These are phyloP conservation scores for Muntiacus muntjak DNA, from an alignment of 2,113 vertebrate genomes.

Conservation along the genomic window DNA sequence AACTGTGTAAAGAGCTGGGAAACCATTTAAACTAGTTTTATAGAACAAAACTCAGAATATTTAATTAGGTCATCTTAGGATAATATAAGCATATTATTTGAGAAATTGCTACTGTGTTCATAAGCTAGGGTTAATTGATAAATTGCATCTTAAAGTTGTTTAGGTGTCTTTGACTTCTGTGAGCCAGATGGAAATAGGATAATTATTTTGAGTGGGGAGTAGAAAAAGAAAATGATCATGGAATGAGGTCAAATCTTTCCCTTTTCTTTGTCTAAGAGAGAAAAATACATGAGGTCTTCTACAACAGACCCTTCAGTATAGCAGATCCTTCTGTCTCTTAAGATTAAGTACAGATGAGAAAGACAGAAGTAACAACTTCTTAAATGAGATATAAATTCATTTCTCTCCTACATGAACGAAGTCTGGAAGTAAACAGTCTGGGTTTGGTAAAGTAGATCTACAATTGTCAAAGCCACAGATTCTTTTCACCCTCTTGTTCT, in stretches of 20 bases:
- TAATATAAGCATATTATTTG: background rate
- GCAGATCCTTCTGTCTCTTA: background rate
- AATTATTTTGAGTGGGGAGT: background rate
- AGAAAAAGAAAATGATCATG: background rate
- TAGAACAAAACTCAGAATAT: conserved; percentile 14
- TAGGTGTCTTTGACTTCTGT: background rate
- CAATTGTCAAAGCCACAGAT: background rate
- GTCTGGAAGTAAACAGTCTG: background rate
- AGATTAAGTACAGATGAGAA: background rate
- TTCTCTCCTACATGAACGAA: background rate
- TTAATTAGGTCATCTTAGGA: background rate
- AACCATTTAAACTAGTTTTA: conserved; percentile 28
- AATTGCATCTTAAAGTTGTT: background rate
- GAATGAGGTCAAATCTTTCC: background rate
- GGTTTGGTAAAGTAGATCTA: background rate
- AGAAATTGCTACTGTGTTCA: background rate
- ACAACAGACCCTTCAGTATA: background rate
- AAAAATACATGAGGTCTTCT: background rate
- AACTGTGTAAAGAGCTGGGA: background rate
- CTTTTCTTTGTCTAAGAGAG: background rate
- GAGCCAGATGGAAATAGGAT: background rate
- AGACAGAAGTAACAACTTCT: background rate
- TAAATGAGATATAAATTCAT: background rate
- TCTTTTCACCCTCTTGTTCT: background rate
- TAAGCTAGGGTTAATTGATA: conserved; percentile 21